Evolutionary conservation across 1,140 invertebrate genomes (phyloP).

Genomic region (Lepidurus arcticus): DNA sequence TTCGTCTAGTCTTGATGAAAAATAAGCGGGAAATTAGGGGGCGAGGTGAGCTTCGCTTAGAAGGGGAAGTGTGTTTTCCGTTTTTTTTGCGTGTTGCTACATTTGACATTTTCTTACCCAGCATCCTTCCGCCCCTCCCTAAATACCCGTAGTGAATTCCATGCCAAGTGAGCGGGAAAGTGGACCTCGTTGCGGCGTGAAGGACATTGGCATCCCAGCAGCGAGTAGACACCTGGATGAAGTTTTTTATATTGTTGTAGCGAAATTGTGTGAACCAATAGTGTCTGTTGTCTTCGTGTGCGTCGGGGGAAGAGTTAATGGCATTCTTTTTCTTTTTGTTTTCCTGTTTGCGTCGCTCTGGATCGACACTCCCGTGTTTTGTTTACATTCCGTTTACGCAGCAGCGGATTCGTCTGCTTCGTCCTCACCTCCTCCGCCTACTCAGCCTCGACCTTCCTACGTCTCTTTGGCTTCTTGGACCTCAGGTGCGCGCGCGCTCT

Average conservation of each 20-base stretch:
- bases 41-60: neutral
- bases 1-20: neutral
- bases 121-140: neutral
- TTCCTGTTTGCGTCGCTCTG: slow-evolving; percentile 3
- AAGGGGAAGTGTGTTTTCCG: neutral
- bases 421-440: slow-evolving; percentile 20
- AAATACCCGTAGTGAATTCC: neutral
- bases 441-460: slow-evolving; percentile 20
- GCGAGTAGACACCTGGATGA: neutral
- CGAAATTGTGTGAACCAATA: neutral
- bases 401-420: slow-evolving; percentile 17
- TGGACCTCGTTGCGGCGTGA: slow-evolving; percentile 6
- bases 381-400: slow-evolving; percentile 3
- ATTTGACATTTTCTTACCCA: neutral
- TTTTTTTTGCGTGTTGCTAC: neutral
- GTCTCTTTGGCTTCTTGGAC: slow-evolving; percentile 21
- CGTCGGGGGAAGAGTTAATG: neutral
- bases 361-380: slow-evolving; percentile 10
- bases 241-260: neutral
- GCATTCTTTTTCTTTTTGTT: neutral
- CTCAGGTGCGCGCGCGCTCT: slow-evolving; percentile 16
- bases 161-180: neutral
- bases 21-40: neutral
- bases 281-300: neutral
- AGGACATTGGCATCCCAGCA: neutral